A percentile compares a stretch with the other conserved stretches of the same genome.
These are phyloP conservation scores for Clarias fuscus DNA, from an alignment of 2,797 vertebrate species.

Conservation along the genomic window DNA sequence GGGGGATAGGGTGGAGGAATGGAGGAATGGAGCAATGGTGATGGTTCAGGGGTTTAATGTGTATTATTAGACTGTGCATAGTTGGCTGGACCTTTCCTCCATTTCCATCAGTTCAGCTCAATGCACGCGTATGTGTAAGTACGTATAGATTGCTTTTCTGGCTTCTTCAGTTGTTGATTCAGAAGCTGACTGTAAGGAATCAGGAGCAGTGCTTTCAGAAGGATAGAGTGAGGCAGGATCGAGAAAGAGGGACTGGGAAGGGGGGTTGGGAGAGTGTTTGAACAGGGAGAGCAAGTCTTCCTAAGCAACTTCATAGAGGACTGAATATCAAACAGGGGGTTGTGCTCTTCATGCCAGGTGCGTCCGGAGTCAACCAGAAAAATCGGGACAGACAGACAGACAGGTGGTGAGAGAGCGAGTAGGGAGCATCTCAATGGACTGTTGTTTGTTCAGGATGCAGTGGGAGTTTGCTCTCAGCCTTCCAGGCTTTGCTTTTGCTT, in stretches of 20 bases:
- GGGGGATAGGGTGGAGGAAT: conserved; percentile 52
- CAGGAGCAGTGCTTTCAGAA: conserved; percentile 15
- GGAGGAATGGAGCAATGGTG: conserved; percentile 24
- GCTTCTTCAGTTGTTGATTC: conserved; percentile 43
- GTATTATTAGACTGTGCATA: conserved; percentile 62
- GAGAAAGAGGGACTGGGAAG: not conserved
- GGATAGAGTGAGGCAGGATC: not conserved
- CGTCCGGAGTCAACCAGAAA: conserved; percentile 29
- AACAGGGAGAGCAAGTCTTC: conserved; percentile 31
- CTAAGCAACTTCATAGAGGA: conserved; percentile 15
- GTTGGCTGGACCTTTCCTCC: conserved; percentile 16
- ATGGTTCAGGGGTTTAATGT: conserved; percentile 61
- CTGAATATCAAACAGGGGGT: conserved; percentile 46
- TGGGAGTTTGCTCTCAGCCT: conserved; percentile 20
- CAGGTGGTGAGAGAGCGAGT: not conserved
- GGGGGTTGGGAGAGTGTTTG: conserved; percentile 14
- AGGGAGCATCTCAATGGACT: conserved; percentile 12
- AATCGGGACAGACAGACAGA: conserved; percentile 14
- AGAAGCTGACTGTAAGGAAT: conserved; percentile 16
- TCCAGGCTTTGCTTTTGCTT: conserved; percentile 30
- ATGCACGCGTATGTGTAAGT: not conserved
- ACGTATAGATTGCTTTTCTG: not conserved
- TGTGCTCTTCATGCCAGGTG: conserved; percentile 33
- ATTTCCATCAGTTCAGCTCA: conserved; percentile 52
- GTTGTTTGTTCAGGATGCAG: conserved; percentile 38